Percentiles rank a stretch among this genome's conserved stretches.
phyloP scores from a whole-genome alignment of 2,888 invertebrate species.

The Thyatira batis region DNA sequence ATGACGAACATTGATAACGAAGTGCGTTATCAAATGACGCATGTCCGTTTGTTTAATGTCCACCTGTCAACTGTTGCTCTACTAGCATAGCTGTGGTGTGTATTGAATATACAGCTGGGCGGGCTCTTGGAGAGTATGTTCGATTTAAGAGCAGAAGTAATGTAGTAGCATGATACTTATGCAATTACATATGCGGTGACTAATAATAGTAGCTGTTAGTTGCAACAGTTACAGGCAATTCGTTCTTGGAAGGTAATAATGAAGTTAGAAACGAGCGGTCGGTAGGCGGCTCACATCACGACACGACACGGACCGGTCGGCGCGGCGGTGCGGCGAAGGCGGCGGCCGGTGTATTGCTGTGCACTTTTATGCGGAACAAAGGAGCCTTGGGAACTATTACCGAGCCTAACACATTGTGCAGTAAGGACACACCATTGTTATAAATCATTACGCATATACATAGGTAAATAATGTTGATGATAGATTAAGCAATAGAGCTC shows the following conservation, averaged over 20 bases:
- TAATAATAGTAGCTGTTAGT: slow-evolving; percentile 43
- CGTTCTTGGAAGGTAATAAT: slow-evolving; percentile 57
- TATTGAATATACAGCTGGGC: neutral
- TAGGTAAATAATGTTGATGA: neutral
- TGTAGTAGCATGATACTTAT: slow-evolving; percentile 21
- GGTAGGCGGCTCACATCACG: slow-evolving; percentile 50
- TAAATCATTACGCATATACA: slow-evolving; percentile 5
- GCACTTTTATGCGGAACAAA: slow-evolving; percentile 49
- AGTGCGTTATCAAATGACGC: slow-evolving; percentile 36
- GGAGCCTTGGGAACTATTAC: slow-evolving; percentile 47
- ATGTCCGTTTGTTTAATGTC: slow-evolving; percentile 29
- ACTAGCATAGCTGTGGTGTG: slow-evolving; percentile 2
- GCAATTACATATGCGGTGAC: slow-evolving; percentile 32
- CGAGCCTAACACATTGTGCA: slow-evolving; percentile 27
- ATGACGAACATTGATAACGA: slow-evolving; percentile 33
- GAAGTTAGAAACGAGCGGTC: slow-evolving; percentile 38
- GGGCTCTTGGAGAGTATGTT: too few relatives aligned
- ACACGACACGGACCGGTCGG: slow-evolving; percentile 38
- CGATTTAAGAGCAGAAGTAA: neutral
- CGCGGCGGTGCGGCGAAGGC: too few relatives aligned
- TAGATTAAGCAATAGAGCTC: too few relatives aligned
- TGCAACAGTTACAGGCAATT: slow-evolving; percentile 44
- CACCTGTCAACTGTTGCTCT: slow-evolving; percentile 22
- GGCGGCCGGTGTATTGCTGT: too few relatives aligned
- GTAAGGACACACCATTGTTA: slow-evolving; percentile 7